phyloP scores from a whole-genome alignment of 2,113 vertebrate genomes.

The Symphodus melops region DNA sequence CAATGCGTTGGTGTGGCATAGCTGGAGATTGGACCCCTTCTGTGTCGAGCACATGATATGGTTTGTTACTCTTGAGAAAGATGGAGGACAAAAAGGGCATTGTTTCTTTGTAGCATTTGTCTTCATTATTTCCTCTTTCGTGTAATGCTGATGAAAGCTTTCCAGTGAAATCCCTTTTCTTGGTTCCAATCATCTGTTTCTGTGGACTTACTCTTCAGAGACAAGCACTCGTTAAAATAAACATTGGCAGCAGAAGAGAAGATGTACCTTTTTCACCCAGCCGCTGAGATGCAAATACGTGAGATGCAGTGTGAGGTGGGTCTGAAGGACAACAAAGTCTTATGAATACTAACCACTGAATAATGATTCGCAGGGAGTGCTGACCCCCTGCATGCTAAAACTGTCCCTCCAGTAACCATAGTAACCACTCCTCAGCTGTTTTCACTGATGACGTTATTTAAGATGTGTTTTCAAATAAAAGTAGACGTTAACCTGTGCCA shows the following conservation, averaged over 20 bases:
- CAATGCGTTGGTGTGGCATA: not conserved
- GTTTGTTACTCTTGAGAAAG: not conserved
- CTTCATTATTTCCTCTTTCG: not conserved
- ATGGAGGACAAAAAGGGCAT: not conserved
- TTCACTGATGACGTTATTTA: not conserved
- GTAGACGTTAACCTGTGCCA: not conserved
- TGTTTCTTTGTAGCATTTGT: not conserved
- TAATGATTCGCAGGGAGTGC: constrained; percentile 7
- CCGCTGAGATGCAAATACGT: not conserved
- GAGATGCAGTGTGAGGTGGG: not conserved
- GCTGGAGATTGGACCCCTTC: not conserved
- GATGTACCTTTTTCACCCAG: not conserved
- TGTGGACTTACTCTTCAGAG: not conserved
- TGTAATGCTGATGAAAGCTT: constrained; percentile 1
- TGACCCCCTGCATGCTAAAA: constrained; percentile 17
- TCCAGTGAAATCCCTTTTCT: not conserved
- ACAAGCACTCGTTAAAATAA: not conserved
- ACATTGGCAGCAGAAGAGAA: not conserved
- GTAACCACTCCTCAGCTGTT: not conserved
- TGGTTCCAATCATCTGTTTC: not conserved
- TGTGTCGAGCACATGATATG: not conserved
- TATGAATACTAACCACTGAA: constrained; percentile 28
- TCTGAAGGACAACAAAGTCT: constrained; percentile 13
- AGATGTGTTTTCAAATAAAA: not conserved
- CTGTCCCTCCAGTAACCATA: constrained; percentile 8